phyloP scores from a whole-genome alignment of 2,797 vertebrate genomes.

The Peromyscus attwateri region DNA sequence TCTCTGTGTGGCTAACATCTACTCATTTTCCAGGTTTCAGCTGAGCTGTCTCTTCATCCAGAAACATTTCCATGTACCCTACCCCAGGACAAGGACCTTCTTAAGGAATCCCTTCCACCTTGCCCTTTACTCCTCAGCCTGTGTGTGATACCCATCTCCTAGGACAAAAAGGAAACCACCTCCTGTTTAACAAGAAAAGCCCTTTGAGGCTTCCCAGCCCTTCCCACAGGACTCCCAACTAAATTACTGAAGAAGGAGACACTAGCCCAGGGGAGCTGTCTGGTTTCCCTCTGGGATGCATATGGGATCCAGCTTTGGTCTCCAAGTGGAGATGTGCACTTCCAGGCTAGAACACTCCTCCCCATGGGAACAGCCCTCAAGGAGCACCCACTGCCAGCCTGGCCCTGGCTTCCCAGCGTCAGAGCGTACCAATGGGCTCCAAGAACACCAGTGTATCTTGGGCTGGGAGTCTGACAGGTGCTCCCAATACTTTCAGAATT shows the following conservation, averaged over 20 bases:
- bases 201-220: background rate
- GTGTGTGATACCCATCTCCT: accelerated
- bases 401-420: background rate
- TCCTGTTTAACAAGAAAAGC: background rate
- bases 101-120: too few relatives aligned
- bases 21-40: background rate
- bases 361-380: background rate
- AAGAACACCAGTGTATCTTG: background rate
- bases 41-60: background rate
- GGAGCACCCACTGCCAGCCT: background rate
- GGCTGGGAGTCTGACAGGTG: background rate
- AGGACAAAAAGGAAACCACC: background rate
- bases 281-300: background rate
- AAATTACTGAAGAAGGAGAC: background rate
- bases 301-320: background rate
- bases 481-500: background rate
- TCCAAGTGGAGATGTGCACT: background rate
- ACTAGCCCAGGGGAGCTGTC: background rate
- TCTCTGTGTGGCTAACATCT: accelerated
- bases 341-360: background rate
- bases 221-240: background rate
- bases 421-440: background rate
- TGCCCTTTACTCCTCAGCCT: background rate
- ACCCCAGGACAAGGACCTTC: background rate
- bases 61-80: background rate